Evolutionary conservation across 2,888 invertebrate species (phyloP), one percentile per base, ranked within the genome.

Genomic region (Blastobasis lacticolella): DNA sequence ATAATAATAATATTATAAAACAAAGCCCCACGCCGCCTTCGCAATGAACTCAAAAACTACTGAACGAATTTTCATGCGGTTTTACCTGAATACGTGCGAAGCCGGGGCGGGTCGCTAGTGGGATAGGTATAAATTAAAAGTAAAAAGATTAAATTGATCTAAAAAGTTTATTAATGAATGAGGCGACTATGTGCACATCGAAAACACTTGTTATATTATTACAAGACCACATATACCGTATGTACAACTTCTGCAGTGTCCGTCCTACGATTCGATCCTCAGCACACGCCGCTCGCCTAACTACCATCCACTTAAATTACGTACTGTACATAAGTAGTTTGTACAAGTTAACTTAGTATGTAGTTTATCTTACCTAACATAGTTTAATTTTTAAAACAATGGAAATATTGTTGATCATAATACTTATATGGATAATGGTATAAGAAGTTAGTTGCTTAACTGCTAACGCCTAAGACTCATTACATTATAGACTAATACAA

Each of bases 131-230:
- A 23, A 50, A 46, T 37, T 41, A 41, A 75, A 78, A 71, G 62
- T 60, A 75, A 23, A 23, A 74, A 70, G 59, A 69, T 64, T 73
- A 71, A 23, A 78, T 83, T 83, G 83, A 82, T 88, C 88, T 86
- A 88, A 83, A 87, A 86, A 87, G 82, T 86, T 84, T 88, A 85
- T 87, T 87, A 84, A 84, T 86, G 83, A 86, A 87, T 81, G 86
- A 87, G 84, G 85, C 86, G 87, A 88, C 88, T 88, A 88, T 88
- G 87, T 88, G 88, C 87, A 88, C 88, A 86, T 84, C 80, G 81
- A 85, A 86, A 86, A 84, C 83, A 85, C 81, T 82, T 81, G 82
- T 80, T 84, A 81, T 78, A 77, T 80, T 83, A 86, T 82, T 85
- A 71, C 73, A 86, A 71, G 73, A 81, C 73, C 75, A 77, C 80